These are phyloP conservation scores for Solea solea DNA, from an alignment of 2,113 vertebrate genomes.

Conservation along the genomic window DNA sequence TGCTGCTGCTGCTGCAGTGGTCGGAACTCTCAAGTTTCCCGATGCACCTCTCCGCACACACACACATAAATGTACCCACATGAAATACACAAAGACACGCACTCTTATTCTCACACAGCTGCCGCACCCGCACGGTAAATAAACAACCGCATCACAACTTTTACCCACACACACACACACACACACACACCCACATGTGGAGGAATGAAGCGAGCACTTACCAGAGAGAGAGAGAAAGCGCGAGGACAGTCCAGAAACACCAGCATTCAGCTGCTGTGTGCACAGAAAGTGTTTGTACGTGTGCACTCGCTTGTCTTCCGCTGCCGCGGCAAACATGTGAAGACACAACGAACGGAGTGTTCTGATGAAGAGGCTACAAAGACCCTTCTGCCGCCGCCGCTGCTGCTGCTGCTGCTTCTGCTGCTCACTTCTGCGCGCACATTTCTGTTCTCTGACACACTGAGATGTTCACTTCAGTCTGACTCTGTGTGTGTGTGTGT, in stretches of 20 bases:
- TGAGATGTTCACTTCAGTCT: constrained; percentile 31
- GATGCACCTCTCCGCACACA: not conserved
- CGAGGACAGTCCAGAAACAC: constrained; percentile 17
- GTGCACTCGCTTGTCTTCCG: not conserved
- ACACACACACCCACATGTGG: not conserved
- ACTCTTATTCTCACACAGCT: not conserved
- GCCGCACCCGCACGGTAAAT: not conserved
- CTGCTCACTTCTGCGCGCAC: constrained; percentile 31
- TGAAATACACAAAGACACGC: no score
- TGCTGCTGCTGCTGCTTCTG: not conserved
- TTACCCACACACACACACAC: constrained; percentile 1
- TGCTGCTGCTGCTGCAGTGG: constrained; percentile 43
- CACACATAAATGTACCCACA: not conserved
- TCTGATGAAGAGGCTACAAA: not conserved
- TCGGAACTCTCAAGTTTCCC: not conserved
- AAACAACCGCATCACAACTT: not conserved
- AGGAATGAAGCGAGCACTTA: constrained; percentile 41
- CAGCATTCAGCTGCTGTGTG: constrained; percentile 25
- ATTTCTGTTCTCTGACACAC: constrained; percentile 42
- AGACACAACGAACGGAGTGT: not conserved
- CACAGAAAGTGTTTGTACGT: constrained; percentile 39
- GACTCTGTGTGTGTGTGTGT: constrained; percentile 18
- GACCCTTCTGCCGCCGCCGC: no score
- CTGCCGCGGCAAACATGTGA: not conserved
- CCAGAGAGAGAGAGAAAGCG: constrained; percentile 23